Percentiles rank a stretch among this genome's conserved stretches.
Conservation (phyloP, 2,888 invertebrate genomes). For the Heterodera filipjevi region DNA sequence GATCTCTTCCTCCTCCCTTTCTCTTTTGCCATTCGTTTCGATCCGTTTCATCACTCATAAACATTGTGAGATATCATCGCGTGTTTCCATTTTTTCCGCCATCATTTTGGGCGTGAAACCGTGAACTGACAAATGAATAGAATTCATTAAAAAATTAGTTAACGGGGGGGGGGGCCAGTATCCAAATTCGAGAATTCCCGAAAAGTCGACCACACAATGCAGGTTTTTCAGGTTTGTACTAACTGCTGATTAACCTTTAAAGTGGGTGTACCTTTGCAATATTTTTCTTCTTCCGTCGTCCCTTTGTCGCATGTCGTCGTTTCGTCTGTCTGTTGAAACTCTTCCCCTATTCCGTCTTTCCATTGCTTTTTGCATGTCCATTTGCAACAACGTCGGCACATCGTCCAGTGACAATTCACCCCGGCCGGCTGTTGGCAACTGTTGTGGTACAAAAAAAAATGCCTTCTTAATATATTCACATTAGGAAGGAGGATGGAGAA, state of each 20-base stretch:
- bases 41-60: neutral
- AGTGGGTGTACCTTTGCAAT: neutral
- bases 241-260: too few species aligned
- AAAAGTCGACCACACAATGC: too few species aligned
- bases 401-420: slow-evolving; percentile 47
- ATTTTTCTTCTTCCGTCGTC: neutral
- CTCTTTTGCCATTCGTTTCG: too few species aligned
- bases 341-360: neutral
- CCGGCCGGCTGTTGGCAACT: slow-evolving; percentile 58
- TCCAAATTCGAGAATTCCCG: too few species aligned
- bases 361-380: slow-evolving; percentile 46
- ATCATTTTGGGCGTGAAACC: slow-evolving; percentile 5
- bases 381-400: slow-evolving; percentile 60
- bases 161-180: neutral
- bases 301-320: too few species aligned
- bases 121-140: neutral
- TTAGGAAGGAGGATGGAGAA: too few species aligned
- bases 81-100: neutral
- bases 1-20: too few species aligned
- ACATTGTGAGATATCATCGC: neutral
- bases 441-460: neutral
- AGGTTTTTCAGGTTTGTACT: too few species aligned
- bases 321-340: neutral
- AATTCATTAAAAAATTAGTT: neutral
- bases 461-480: too few species aligned